Evolutionary conservation across 2,797 vertebrate species (phyloP).

Genomic region (Sciurus vulgaris): DNA sequence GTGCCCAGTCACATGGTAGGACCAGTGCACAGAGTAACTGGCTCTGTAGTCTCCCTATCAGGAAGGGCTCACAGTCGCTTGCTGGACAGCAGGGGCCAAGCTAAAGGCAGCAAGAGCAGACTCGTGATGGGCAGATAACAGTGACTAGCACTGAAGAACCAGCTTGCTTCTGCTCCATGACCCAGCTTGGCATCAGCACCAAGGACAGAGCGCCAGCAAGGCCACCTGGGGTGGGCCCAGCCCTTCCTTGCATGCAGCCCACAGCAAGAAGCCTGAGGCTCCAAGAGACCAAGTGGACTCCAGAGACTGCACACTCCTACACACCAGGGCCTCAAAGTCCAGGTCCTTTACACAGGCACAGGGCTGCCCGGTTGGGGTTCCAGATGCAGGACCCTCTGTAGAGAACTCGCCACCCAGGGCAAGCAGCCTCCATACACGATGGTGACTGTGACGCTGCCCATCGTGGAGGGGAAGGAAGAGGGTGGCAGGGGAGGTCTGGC

Average conservation of each 20-base stretch:
- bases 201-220: neutral
- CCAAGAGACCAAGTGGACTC: neutral
- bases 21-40: too few species aligned
- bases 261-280: neutral
- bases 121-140: fast-evolving
- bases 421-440: too few species aligned
- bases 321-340: neutral
- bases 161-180: neutral
- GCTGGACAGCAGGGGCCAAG: neutral
- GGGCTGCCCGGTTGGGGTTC: neutral
- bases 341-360: neutral
- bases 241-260: neutral
- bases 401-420: neutral
- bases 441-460: too few species aligned
- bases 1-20: too few species aligned
- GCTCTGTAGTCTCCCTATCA: neutral
- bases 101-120: neutral
- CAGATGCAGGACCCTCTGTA: too few species aligned
- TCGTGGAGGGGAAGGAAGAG: too few species aligned
- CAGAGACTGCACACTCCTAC: fast-evolving
- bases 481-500: fast-evolving
- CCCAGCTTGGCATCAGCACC: too few species aligned
- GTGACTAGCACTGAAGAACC: neutral
- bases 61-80: neutral
- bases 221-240: too few species aligned